Base-by-base conservation (phyloP, 2,888 invertebrate species). In the Mactromeris polynyma region DNA sequence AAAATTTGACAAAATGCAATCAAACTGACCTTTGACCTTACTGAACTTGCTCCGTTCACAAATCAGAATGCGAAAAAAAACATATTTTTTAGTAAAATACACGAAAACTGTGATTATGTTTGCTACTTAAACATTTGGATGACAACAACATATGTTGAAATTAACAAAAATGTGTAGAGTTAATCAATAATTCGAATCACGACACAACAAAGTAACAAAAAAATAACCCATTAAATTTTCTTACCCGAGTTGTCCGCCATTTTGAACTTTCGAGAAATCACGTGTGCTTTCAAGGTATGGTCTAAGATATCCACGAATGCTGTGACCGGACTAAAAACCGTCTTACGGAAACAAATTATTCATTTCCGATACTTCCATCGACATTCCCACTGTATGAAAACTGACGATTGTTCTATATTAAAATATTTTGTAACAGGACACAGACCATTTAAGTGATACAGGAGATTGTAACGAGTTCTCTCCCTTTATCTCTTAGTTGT, bases 241-340 rank as follows among this genome's bases (percentile, higher is more conserved):
- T 33, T 36, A 73, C 73, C 73, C 7, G 84, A 42, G 81, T 82
- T 84, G 88, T 87, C 84, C 90, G 91, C 93, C 93, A 93, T 93
- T 93, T 91, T 91, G 87, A 85, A 87, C 89, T 91, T 80, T 87
- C 40, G 26, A 17, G 46, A 46, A 51, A 89, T 93, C 93, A 91
- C 91, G 93, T 93, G 73, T 73, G 73, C 73, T 11, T 33, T 73
- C 1, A 19, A 17, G 73, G 73, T 73, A 36, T 4, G 19, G 33
- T 73, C 73, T 73, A 73, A 73, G 19, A 64, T 11, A 64, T 7
- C 26, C 9, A 26, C n/a, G 2, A 64, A 64, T 26, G 1, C 26
- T 21, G 6, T 26, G 9, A 2, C 58, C 26, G 58, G 26, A 64
- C n/a, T n/a, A 26, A 6, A 51, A 64, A n/a, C 58, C 58, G 58